Conservation (phyloP, 2,888 invertebrate species). For the Lasioglossum zephyrum region DNA sequence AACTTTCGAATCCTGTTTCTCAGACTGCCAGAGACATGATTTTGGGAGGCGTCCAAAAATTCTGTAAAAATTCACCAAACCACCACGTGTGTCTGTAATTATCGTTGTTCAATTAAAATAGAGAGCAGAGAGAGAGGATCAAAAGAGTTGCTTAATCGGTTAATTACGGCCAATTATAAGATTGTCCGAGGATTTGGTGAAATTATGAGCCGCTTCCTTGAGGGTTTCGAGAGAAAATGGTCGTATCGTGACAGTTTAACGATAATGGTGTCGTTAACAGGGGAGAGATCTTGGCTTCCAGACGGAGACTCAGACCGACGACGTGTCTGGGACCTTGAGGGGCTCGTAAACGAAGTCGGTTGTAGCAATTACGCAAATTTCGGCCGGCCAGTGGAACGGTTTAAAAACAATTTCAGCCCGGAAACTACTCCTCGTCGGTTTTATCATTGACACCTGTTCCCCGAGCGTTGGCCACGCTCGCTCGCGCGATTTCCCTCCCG, state of each 20-base stretch:
- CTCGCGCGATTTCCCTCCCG: slow-evolving; percentile 39
- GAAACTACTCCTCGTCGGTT: slow-evolving; percentile 46
- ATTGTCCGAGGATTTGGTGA: background rate
- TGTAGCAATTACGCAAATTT: slow-evolving; percentile 37
- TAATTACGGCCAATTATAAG: background rate
- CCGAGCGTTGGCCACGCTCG: slow-evolving; percentile 5
- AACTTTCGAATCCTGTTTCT: background rate
- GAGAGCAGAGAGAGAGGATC: background rate
- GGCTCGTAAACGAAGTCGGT: slow-evolving; percentile 8
- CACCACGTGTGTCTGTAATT: background rate
- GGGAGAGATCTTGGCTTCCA: background rate
- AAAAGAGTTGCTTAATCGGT: background rate
- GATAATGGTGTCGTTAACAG: background rate
- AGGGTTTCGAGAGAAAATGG: background rate
- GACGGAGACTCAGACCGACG: background rate
- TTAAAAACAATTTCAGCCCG: slow-evolving; percentile 55
- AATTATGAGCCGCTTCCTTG: background rate
- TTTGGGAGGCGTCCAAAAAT: background rate
- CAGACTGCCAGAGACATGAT: background rate
- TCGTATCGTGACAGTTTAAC: background rate
- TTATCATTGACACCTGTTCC: slow-evolving; percentile 69
- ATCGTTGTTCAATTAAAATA: background rate
- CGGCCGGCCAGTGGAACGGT: slow-evolving; percentile 28
- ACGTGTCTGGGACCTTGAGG: background rate
- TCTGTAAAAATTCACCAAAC: background rate